Percentiles rank a stretch among this genome's conserved stretches.
phyloP scores from a whole-genome alignment of 1,140 invertebrate genomes.

The Drepana arcuata region DNA sequence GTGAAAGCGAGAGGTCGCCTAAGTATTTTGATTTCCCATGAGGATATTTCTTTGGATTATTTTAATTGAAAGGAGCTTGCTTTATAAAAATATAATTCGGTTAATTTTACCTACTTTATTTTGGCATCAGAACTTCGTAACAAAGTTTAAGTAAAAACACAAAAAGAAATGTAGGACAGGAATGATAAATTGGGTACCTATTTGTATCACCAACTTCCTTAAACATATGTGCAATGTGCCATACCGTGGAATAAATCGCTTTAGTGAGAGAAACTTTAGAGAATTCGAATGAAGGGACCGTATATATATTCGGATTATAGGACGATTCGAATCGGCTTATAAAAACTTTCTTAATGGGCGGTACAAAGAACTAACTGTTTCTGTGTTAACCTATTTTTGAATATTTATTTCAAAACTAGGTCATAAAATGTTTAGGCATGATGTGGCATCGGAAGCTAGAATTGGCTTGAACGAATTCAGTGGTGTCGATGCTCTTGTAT shows the following conservation, averaged over 20 bases:
- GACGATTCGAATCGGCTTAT: conserved; percentile 12
- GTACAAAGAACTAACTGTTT: not conserved
- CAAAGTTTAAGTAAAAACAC: too few species aligned
- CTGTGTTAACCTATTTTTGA: not conserved
- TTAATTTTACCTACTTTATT: too few species aligned
- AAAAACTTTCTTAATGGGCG: conserved; percentile 8
- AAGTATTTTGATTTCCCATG: conserved; percentile 12
- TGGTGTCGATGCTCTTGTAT: conserved; percentile 3
- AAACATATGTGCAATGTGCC: too few species aligned
- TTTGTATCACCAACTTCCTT: too few species aligned
- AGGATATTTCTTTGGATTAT: conserved; percentile 3
- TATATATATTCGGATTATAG: conserved; percentile 10
- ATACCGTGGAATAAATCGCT: conserved; percentile 2
- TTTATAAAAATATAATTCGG: too few species aligned
- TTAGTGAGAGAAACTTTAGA: too few species aligned
- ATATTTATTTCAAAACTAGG: too few species aligned
- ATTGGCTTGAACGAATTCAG: conserved; percentile 5
- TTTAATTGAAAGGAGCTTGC: conserved; percentile 1
- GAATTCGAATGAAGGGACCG: conserved; percentile 9
- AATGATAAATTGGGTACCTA: too few species aligned
- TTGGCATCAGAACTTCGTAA: too few species aligned
- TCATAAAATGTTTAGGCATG: too few species aligned
- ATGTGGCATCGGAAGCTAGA: conserved; percentile 1
- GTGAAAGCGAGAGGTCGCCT: conserved; percentile 5
- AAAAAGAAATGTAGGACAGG: too few species aligned